Conservation (phyloP, 2,888 invertebrate genomes). For the Amblyteles armatorius region DNA sequence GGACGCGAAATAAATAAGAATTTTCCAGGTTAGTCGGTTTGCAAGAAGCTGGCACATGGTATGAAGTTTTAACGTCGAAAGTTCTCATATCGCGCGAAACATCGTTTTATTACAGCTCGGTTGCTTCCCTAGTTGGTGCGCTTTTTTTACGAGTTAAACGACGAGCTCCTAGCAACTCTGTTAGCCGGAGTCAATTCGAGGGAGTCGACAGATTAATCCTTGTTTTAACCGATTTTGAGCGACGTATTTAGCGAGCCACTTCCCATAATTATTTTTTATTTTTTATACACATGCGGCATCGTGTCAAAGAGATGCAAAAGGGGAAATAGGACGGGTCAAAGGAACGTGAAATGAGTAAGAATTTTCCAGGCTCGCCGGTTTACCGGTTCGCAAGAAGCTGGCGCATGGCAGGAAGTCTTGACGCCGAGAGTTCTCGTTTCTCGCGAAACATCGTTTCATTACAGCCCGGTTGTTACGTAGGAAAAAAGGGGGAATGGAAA, state of each 20-base stretch:
- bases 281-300: neutral
- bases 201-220: too few relatives aligned
- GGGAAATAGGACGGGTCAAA: neutral
- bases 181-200: too few relatives aligned
- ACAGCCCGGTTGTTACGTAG: constrained; percentile 18
- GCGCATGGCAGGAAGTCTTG: neutral
- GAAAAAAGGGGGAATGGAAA: constrained; percentile 56
- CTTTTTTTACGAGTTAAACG: too few relatives aligned
- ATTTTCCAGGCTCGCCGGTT: neutral
- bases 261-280: neutral
- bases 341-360: too few relatives aligned
- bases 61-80: neutral
- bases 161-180: too few relatives aligned
- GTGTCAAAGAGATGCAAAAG: neutral
- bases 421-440: constrained; percentile 9
- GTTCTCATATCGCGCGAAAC: constrained; percentile 6
- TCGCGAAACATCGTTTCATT: constrained; percentile 4
- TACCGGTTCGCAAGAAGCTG: too few relatives aligned
- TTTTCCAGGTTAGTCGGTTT: neutral
- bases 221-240: too few relatives aligned
- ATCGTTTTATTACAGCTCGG: constrained; percentile 4
- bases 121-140: neutral
- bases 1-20: neutral
- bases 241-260: neutral
- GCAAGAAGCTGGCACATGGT: too few relatives aligned